Base-by-base conservation (phyloP, 2,113 vertebrate species). In the Solea solea region DNA sequence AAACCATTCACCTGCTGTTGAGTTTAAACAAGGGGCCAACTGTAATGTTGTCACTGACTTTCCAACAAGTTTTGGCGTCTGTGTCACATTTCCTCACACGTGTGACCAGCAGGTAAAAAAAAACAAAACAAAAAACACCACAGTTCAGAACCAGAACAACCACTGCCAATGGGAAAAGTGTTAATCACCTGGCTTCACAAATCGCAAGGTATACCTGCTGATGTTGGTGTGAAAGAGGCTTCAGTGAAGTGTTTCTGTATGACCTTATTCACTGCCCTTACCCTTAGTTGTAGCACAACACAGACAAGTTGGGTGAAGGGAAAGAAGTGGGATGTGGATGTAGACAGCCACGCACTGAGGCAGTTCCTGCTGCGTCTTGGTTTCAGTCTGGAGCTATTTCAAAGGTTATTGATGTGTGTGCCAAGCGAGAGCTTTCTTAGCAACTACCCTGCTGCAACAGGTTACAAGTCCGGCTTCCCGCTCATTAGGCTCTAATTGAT, bases 401-500 rank as follows among this genome's bases (percentile, higher is more conserved):
- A 77, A 86, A 90, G 74, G 82, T 90, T 93, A 94, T 94, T 88
- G 93, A 91, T 78, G 72, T 86, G 85, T 90, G 74, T 81, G 83
- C 89, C 82, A 83, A 90, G 27, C 81, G 91, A 80, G 93, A 90
- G 80, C 79, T 90, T 92, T 92, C 91, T 92, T 76, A 69, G 86
- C 77, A 72, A 84, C 90, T 85, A 91, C 90, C 92, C 87, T 8
- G 15, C 78, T 91, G 88, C 89, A 90, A 86, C 88, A 91, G 83
- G 74, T 89, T 76, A 93, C 93, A 90, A 91, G 84, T 90, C 93
- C 89, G 64, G 90, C 89, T 88, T 86, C 85, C 87, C 82, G 88
- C 91, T 93, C 93, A 92, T 94, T 91, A 94, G 87, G 11, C 58
- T 85, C 93, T 95, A 94, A 95, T 89, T 93, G 93, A 93, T 89